Conservation (phyloP, 2,888 invertebrate genomes). For the Drosophila parthenogenetica region DNA sequence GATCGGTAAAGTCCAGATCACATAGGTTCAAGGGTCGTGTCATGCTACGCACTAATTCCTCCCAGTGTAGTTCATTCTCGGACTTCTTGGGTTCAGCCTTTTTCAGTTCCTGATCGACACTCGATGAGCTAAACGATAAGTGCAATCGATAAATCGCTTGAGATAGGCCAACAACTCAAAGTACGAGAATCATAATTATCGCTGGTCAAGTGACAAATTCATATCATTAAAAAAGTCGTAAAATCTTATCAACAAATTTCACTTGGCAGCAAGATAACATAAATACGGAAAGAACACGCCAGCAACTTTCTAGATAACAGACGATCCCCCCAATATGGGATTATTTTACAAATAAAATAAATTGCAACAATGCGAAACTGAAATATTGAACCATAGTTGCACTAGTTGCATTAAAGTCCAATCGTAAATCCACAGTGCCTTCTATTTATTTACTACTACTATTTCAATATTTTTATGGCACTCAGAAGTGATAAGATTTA, state of each 20-base stretch:
- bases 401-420: slow-evolving; percentile 15
- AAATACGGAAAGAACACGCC: not conserved
- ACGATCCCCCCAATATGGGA: slow-evolving; percentile 5
- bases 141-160: slow-evolving; percentile 12
- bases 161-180: slow-evolving; percentile 22
- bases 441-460: slow-evolving; percentile 2
- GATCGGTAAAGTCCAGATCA: slow-evolving; percentile 98
- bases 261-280: slow-evolving; percentile 59
- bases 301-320: slow-evolving; percentile 30
- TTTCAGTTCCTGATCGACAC: slow-evolving; percentile 90
- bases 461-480: slow-evolving; percentile 9
- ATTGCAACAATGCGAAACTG: not conserved
- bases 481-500: slow-evolving; percentile 59
- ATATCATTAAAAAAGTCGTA: slow-evolving; percentile 20
- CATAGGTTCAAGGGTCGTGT: slow-evolving; percentile 92
- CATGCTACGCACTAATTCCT: slow-evolving; percentile 92
- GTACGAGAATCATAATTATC: slow-evolving; percentile 27
- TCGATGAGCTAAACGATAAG: slow-evolving; percentile 87
- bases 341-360: not conserved
- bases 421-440: slow-evolving; percentile 12
- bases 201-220: slow-evolving; percentile 28
- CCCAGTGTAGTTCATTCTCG: slow-evolving; percentile 98
- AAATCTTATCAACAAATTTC: slow-evolving; percentile 46
- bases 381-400: slow-evolving; percentile 6
- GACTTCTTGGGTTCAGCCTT: slow-evolving; percentile 92